A percentile compares a stretch with the other conserved stretches of the same genome.
phyloP scores from a whole-genome alignment of 2,888 invertebrate genomes.

The Margaritifera margaritifera region DNA sequence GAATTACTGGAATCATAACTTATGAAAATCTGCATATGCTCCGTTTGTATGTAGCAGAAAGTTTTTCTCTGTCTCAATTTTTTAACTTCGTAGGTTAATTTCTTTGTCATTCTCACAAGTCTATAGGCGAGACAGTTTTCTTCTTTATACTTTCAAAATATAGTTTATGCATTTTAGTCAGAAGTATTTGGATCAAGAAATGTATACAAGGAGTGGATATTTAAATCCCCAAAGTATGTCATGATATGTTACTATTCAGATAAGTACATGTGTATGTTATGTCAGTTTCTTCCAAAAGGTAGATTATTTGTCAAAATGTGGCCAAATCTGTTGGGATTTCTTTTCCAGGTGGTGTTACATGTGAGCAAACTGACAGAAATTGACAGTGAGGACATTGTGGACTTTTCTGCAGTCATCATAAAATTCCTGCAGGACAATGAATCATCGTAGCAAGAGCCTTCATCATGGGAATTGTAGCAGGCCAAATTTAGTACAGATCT shows the following conservation, averaged over 20 bases:
- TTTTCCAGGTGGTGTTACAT: constrained; percentile 44
- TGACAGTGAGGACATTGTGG: constrained; percentile 53
- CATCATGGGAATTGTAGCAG: no score
- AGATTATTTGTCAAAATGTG: background rate
- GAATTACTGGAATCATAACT: no score
- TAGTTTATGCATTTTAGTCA: no score
- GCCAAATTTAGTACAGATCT: no score
- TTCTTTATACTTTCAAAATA: no score
- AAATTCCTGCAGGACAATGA: constrained; percentile 17
- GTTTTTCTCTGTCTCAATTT: background rate
- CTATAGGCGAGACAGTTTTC: background rate
- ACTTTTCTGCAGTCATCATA: constrained; percentile 52
- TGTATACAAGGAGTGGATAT: no score
- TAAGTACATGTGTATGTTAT: no score
- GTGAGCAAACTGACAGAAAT: constrained; percentile 46
- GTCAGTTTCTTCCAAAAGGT: background rate
- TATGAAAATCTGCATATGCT: no score
- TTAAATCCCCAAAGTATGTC: no score
- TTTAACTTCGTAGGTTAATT: background rate
- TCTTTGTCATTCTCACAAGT: background rate
- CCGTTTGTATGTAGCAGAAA: background rate
- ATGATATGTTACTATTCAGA: background rate
- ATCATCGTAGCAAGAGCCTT: no score
- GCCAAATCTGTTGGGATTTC: background rate
- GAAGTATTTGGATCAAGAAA: no score